phyloP scores from a whole-genome alignment of 2,888 invertebrate species.

The Melieria omissa region DNA sequence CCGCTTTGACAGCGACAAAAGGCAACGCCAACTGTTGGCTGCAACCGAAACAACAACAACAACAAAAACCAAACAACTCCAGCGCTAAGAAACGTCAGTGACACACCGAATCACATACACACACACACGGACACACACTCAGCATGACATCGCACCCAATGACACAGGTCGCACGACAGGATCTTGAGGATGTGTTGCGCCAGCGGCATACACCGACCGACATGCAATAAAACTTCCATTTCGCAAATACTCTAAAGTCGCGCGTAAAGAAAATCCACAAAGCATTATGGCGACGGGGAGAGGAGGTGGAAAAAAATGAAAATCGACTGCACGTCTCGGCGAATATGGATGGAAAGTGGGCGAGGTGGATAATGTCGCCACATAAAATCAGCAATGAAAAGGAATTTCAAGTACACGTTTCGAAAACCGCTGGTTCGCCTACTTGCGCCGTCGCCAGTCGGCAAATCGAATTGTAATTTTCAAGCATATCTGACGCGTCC shows the following conservation, averaged over 20 bases:
- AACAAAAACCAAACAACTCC: background rate
- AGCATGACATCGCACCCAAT: background rate
- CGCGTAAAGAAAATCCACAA: slow-evolving; percentile 6
- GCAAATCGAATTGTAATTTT: slow-evolving; percentile 30
- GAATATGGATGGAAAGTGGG: slow-evolving; percentile 13
- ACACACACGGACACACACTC: background rate
- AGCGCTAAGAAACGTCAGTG: too few relatives aligned
- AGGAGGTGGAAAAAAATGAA: background rate
- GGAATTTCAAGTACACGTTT: background rate
- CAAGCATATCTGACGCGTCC: slow-evolving; percentile 22
- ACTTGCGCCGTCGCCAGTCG: background rate
- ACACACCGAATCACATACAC: too few relatives aligned
- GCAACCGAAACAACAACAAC: background rate
- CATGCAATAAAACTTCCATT: too few relatives aligned
- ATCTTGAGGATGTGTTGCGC: background rate
- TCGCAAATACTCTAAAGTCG: background rate
- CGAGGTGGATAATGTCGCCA: slow-evolving; percentile 11
- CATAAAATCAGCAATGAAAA: slow-evolving; percentile 17
- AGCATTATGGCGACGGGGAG: too few relatives aligned
- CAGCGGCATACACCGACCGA: background rate
- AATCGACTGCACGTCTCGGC: background rate
- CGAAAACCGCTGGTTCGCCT: background rate
- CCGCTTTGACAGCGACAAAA: slow-evolving; percentile 6
- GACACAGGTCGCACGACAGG: background rate
- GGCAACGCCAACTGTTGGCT: background rate